These are phyloP conservation scores for Drosophila borborema DNA, from an alignment of 2,888 invertebrate genomes.

Conservation along the genomic window DNA sequence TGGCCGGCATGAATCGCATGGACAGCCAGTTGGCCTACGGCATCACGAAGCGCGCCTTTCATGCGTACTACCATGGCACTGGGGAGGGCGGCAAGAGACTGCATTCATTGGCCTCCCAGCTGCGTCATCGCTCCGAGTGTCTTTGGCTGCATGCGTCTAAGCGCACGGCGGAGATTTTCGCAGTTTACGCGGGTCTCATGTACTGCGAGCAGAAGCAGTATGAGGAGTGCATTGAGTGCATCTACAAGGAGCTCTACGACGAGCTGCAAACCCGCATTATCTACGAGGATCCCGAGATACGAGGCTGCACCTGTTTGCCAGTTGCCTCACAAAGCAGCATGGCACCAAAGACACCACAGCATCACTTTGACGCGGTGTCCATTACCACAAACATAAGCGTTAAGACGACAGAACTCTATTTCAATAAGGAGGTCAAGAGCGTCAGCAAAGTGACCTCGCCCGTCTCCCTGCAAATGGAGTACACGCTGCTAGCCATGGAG, in stretches of 20 bases:
- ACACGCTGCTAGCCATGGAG: not conserved
- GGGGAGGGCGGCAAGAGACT: slow-evolving; percentile 56
- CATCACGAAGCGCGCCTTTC: slow-evolving; percentile 80
- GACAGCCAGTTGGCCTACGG: slow-evolving; percentile 79
- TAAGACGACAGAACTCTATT: slow-evolving; percentile 48
- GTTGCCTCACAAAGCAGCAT: not conserved
- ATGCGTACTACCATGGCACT: slow-evolving; percentile 79
- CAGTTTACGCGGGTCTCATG: slow-evolving; percentile 70
- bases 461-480: not conserved
- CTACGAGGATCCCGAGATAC: slow-evolving; percentile 27
- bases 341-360: fast-evolving
- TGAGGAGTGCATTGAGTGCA: slow-evolving; percentile 64
- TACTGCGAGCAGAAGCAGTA: slow-evolving; percentile 64
- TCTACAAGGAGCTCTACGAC: slow-evolving; percentile 66
- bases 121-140: slow-evolving; percentile 66
- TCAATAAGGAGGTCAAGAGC: not conserved
- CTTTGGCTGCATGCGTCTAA: slow-evolving; percentile 81
- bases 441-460: slow-evolving; percentile 31
- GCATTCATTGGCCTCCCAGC: slow-evolving; percentile 30
- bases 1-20: slow-evolving; percentile 73
- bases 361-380: not conserved
- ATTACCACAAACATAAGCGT: not conserved
- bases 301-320: slow-evolving; percentile 32
- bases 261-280: slow-evolving; percentile 53
- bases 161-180: slow-evolving; percentile 73